Conservation (phyloP, 2,113 vertebrate species). For the Tachysurus vachellii region DNA sequence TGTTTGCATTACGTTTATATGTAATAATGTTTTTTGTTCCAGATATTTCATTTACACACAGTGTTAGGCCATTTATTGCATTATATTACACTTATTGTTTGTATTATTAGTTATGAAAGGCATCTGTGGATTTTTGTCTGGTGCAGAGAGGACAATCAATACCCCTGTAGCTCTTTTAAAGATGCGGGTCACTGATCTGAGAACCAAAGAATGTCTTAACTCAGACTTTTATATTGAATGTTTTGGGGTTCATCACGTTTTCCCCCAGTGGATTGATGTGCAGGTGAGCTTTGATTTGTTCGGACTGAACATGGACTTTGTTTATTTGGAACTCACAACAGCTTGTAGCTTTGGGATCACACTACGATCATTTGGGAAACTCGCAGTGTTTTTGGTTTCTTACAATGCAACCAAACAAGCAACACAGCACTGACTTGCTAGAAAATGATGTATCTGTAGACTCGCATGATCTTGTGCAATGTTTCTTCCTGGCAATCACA, state of each 20-base stretch:
- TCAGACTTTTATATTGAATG: not conserved
- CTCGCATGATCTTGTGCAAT: not conserved
- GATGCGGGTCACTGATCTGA: not conserved
- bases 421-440: not conserved
- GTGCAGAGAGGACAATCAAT: slow-evolving; percentile 5
- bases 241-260: not conserved
- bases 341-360: not conserved
- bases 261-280: not conserved
- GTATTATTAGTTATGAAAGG: slow-evolving; percentile 48
- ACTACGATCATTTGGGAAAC: not conserved
- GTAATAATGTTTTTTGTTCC: slow-evolving; percentile 66
- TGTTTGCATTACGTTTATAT: slow-evolving; percentile 55
- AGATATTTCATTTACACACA: slow-evolving; percentile 65
- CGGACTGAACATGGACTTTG: not conserved
- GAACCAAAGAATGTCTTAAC: not conserved
- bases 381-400: not conserved
- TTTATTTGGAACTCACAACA: not conserved
- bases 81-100: slow-evolving; percentile 51
- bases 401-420: not conserved
- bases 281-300: not conserved
- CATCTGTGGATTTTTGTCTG: not conserved
- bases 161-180: slow-evolving; percentile 5
- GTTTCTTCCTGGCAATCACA: not conserved
- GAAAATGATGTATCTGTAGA: not conserved
- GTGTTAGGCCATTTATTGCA: slow-evolving; percentile 56